phyloP scores from a whole-genome alignment of 1,140 invertebrate species.

The Eufriesea mexicana region DNA sequence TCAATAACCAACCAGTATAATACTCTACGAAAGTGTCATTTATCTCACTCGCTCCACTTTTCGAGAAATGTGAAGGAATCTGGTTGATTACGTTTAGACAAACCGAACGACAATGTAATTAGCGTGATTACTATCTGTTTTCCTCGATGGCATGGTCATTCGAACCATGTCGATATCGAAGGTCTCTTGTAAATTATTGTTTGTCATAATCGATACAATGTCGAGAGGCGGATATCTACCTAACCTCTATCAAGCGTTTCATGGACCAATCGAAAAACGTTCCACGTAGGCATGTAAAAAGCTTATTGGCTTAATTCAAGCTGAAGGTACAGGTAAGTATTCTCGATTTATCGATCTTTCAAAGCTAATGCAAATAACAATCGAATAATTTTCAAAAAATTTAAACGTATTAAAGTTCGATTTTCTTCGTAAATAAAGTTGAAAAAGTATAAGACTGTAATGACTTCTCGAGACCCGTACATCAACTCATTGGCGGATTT shows the following conservation, averaged over 20 bases:
- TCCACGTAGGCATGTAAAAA: neutral
- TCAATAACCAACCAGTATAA: neutral
- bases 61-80: too few relatives aligned
- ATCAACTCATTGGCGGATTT: too few relatives aligned
- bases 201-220: neutral
- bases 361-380: too few relatives aligned
- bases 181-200: neutral
- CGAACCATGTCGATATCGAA: neutral
- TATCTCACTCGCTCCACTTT: neutral
- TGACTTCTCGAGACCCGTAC: too few relatives aligned
- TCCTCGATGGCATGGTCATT: neutral
- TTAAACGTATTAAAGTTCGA: too few relatives aligned
- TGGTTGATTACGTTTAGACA: neutral
- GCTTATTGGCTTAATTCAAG: too few relatives aligned
- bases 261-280: neutral
- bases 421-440: too few relatives aligned
- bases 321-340: too few relatives aligned
- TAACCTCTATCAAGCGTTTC: neutral
- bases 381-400: too few relatives aligned
- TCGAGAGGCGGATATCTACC: neutral
- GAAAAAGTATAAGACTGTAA: too few relatives aligned
- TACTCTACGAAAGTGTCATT: neutral
- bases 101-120: conserved; percentile 8
- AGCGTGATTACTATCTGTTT: conserved; percentile 5
- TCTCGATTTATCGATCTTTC: too few relatives aligned